Evolutionary conservation across 1,140 invertebrate species (phyloP), one percentile per base, ranked within the genome.

Genomic region (Drosophila arizonae): DNA sequence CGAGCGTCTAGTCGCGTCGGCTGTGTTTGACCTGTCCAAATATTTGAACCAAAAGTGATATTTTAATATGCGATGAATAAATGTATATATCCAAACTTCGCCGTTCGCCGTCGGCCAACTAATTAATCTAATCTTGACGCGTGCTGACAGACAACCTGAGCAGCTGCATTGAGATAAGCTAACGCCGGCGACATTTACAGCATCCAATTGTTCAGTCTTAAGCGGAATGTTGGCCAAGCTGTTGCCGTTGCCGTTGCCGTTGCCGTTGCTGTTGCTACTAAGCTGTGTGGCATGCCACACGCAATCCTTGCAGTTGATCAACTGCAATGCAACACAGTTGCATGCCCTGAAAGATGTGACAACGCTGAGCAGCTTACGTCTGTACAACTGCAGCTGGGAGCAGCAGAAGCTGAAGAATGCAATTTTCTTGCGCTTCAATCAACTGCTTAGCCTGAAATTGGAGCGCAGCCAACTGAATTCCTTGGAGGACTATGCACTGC

Each of bases 91-190:
- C 13, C 17, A 17, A 21, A 21, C 39, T 21, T 15, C 63, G 63
- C 9, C 28, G 33, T 0, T 33, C 33, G 28, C 28, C 80, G 82
- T 78, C 68, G 61, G 58, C 77, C 60, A 67, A 51, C 68, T 70
- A 75, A 87, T 86, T 87, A 78, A 72, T 46, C 76, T 86, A 86
- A 86, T 86, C 82, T 86, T 67, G 82, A 86, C 72, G 36, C 36
- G 66, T 51, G 50, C 60, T 88, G 82, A 73, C 82, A 76, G 66
- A 36, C 46, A 33, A 36, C 58, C 36, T 26, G 60, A 63, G 66
- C 79, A 67, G 67, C 81, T 87, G 82, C 82, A 86, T 79, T 79
- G 61, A 69, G 79, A 86, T 86, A 79, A 87, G 76, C 0, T 21
- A 30, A 33, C n/a, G 55, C 30, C 63, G 36, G 3, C 45, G 46